Percentiles rank a stretch among this genome's conserved stretches.
Conservation (phyloP, 2,797 vertebrate species). For the Enoplosus armatus region DNA sequence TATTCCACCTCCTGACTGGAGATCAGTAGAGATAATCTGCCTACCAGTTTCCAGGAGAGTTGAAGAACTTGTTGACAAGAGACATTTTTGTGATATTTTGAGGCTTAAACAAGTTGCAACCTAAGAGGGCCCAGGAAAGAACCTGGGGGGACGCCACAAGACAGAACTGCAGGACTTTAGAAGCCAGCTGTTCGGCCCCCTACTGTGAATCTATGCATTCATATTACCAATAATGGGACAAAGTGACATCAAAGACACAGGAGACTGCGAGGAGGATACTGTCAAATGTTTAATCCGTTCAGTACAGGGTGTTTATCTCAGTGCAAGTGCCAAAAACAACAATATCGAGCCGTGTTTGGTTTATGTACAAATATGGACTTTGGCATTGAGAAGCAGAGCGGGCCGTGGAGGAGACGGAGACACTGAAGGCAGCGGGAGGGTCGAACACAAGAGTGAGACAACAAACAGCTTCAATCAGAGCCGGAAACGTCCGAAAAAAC, state of each 20-base stretch:
- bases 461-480: constrained; percentile 1
- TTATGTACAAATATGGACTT: constrained; percentile 78
- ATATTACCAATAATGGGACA: background rate
- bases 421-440: constrained; percentile 39
- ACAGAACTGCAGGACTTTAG: background rate
- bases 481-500: constrained; percentile 45
- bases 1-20: background rate
- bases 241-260: constrained; percentile 40
- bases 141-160: background rate
- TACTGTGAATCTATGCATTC: background rate
- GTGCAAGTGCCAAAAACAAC: constrained; percentile 85
- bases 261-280: constrained; percentile 48
- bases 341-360: constrained; percentile 72
- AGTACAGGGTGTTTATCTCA: constrained; percentile 82
- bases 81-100: background rate
- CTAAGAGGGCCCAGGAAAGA: background rate
- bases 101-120: background rate
- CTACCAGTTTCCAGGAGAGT: background rate
- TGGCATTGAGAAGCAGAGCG: constrained; percentile 65
- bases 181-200: no score
- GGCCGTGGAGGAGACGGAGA: constrained; percentile 36
- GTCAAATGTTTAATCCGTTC: constrained; percentile 86
- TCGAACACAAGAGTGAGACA: constrained; percentile 20
- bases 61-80: background rate
- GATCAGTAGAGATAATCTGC: background rate